phyloP scores from a whole-genome alignment of 2,888 invertebrate species.

The Melieria crassipennis region DNA sequence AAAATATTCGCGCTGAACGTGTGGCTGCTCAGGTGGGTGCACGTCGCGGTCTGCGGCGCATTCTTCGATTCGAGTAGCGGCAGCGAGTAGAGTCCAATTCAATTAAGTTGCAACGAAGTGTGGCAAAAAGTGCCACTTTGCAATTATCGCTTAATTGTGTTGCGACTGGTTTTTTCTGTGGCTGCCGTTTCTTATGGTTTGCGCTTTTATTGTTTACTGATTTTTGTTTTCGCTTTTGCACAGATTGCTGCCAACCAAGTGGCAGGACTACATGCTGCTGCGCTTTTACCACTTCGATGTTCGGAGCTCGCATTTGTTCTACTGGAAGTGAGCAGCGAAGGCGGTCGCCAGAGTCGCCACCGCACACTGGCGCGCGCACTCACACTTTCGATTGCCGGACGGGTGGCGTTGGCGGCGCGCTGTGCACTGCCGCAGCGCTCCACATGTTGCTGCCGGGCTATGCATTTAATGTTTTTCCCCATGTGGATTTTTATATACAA shows the following conservation, averaged over 20 bases:
- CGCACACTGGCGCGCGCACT: background rate
- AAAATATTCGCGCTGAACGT: conserved; percentile 62
- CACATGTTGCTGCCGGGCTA: background rate
- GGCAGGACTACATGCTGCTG: conserved; percentile 62
- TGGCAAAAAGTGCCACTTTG: conserved; percentile 26
- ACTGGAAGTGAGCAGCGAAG: conserved; percentile 56
- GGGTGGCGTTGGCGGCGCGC: background rate
- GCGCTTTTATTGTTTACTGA: conserved; percentile 8
- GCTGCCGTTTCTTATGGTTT: background rate
- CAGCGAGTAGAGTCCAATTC: conserved; percentile 28
- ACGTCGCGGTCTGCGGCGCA: background rate
- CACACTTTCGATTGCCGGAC: background rate
- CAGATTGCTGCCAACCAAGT: conserved; percentile 61
- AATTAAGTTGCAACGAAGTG: conserved; percentile 16
- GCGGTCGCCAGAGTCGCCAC: conserved; percentile 20
- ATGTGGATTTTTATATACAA: conserved; percentile 1
- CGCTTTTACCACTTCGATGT: conserved; percentile 61
- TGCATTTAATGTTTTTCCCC: background rate
- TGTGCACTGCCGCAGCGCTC: background rate
- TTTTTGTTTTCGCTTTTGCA: conserved; percentile 26
- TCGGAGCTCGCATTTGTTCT: conserved; percentile 60
- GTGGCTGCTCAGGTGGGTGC: conserved; percentile 60
- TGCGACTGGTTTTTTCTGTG: conserved; percentile 18
- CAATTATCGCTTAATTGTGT: conserved; percentile 30
- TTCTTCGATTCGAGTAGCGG: conserved; percentile 1